Percentiles rank a stretch among this genome's conserved stretches.
Evolutionary conservation across 1,140 invertebrate species (phyloP).

Genomic region (Penaeus japonicus): DNA sequence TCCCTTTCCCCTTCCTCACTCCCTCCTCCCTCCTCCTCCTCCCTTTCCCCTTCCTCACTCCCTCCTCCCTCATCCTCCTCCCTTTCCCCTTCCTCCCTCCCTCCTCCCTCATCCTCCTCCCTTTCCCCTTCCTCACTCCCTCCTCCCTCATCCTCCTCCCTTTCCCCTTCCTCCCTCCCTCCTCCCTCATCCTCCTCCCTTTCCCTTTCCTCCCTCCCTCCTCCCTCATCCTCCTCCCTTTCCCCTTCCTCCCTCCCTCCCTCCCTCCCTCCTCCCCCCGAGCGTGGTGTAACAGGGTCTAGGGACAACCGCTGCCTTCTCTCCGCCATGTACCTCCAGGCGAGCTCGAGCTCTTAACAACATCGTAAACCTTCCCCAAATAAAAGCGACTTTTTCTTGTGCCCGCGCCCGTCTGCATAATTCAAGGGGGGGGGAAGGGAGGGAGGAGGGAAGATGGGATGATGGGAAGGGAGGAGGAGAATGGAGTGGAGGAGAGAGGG

Average conservation of each 20-base stretch:
- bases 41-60: background rate
- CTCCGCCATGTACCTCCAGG: background rate
- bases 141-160: background rate
- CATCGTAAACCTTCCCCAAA: constrained; percentile 52
- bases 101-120: background rate
- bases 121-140: background rate
- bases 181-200: background rate
- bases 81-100: background rate
- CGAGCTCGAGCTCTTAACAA: constrained; percentile 46
- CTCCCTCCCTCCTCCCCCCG: background rate
- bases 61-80: background rate
- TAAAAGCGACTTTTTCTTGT: constrained; percentile 58
- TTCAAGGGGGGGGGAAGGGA: constrained; percentile 32
- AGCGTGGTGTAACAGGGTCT: background rate
- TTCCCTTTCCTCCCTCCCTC: too few relatives aligned
- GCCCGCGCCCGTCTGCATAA: constrained; percentile 52
- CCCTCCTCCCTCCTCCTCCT: background rate
- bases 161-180: background rate
- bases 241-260: background rate
- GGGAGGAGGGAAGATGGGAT: background rate
- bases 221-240: background rate
- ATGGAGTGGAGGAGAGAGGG: background rate
- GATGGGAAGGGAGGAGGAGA: background rate
- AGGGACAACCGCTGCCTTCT: background rate
- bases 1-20: too few relatives aligned